Evolutionary conservation across 2,113 vertebrate genomes (phyloP).

Genomic region (Promerops cafer): DNA sequence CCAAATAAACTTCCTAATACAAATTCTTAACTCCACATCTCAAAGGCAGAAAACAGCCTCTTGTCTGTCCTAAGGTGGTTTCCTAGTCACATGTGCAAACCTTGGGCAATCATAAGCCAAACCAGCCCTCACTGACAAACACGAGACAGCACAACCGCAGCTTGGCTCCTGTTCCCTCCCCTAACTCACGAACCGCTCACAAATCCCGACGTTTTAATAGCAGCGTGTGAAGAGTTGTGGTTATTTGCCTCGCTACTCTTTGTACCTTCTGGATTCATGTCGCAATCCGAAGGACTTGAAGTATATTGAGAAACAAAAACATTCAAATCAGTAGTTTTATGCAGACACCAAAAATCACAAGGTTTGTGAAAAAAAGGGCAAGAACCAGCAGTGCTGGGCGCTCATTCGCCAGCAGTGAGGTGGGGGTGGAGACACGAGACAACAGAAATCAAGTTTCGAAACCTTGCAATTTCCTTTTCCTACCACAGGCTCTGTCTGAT

Average conservation of each 20-base stretch:
- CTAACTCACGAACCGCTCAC: neutral
- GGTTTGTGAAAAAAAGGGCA: neutral
- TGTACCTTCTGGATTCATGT: neutral
- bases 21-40: neutral
- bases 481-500: neutral
- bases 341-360: neutral
- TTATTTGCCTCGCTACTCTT: neutral
- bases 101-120: neutral
- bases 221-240: neutral
- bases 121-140: neutral
- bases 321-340: neutral
- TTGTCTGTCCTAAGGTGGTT: neutral
- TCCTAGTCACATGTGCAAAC: neutral
- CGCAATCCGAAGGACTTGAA: neutral
- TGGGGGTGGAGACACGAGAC: neutral
- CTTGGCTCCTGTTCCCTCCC: neutral
- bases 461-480: neutral
- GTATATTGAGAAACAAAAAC: neutral
- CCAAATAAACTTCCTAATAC: neutral
- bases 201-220: neutral
- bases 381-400: neutral
- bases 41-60: neutral
- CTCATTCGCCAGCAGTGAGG: neutral
- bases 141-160: neutral
- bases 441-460: neutral